These are phyloP conservation scores for Oryzias melastigma DNA, from an alignment of 2,113 vertebrate species.

Conservation along the genomic window DNA sequence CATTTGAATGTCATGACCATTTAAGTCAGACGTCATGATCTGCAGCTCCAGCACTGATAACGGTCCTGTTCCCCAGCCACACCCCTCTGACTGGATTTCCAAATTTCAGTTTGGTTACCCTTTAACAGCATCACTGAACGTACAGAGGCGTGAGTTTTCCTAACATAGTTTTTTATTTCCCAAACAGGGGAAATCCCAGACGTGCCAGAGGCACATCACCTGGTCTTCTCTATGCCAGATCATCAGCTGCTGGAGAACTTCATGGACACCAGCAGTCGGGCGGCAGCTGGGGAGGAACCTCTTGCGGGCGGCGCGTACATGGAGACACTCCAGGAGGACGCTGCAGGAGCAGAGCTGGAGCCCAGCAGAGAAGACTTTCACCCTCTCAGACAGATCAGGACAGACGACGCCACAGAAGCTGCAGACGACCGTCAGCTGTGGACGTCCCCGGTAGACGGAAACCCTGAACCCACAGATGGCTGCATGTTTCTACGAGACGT, in stretches of 20 bases:
- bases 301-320: background rate
- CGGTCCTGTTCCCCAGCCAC: too few relatives aligned
- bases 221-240: constrained; percentile 36
- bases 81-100: too few relatives aligned
- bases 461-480: background rate
- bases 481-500: constrained; percentile 22
- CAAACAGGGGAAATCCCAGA: constrained; percentile 47
- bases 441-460: constrained; percentile 6
- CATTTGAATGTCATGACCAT: too few relatives aligned
- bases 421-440: constrained; percentile 29
- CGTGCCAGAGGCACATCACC: constrained; percentile 30
- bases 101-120: too few relatives aligned
- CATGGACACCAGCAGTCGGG: constrained; percentile 4
- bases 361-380: constrained; percentile 20
- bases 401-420: background rate
- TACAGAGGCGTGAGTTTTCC: background rate
- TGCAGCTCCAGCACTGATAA: too few relatives aligned
- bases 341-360: constrained; percentile 42
- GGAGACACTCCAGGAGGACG: background rate
- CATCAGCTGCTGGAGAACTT: constrained; percentile 10
- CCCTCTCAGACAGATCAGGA: background rate
- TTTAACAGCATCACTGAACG: background rate
- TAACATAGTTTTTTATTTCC: background rate
- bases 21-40: too few relatives aligned
- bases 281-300: constrained; percentile 19